Evolutionary conservation across 2,888 invertebrate species (phyloP).

Genomic region (Exephanes ischioxanthus): DNA sequence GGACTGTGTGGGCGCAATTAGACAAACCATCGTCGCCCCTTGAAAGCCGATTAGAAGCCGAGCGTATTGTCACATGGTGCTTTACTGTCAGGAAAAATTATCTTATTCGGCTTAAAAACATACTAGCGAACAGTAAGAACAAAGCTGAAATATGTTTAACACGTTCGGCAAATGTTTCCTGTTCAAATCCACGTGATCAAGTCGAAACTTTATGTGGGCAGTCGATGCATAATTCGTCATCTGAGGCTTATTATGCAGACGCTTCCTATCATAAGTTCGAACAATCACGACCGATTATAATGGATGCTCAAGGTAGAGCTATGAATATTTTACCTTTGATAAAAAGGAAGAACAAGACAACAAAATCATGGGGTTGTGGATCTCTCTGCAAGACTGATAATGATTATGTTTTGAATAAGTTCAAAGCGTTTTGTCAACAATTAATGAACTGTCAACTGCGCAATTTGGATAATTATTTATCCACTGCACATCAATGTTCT

Average conservation of each 20-base stretch:
- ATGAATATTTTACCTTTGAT: neutral
- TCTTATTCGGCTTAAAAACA: too few species aligned
- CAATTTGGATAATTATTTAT: too few species aligned
- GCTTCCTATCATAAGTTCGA: neutral
- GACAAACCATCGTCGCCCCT: neutral
- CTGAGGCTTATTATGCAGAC: neutral
- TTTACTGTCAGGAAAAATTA: neutral
- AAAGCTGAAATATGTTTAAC: too few species aligned
- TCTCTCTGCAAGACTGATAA: neutral
- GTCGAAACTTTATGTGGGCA: neutral
- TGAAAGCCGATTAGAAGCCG: conserved; percentile 10
- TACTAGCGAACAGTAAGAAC: too few species aligned
- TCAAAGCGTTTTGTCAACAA: neutral
- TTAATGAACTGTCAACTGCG: neutral
- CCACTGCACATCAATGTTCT: neutral
- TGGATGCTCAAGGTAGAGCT: neutral
- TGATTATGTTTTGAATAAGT: neutral
- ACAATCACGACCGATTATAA: neutral
- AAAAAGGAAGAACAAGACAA: neutral
- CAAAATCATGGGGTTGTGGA: too few species aligned
- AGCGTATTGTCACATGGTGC: conserved; percentile 17
- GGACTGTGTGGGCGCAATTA: conserved; percentile 4
- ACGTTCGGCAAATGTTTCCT: too few species aligned
- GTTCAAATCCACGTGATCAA: neutral
- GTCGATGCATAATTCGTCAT: neutral